Base-by-base conservation (phyloP, 2,113 vertebrate genomes). In the Sebastes schlegelii region DNA sequence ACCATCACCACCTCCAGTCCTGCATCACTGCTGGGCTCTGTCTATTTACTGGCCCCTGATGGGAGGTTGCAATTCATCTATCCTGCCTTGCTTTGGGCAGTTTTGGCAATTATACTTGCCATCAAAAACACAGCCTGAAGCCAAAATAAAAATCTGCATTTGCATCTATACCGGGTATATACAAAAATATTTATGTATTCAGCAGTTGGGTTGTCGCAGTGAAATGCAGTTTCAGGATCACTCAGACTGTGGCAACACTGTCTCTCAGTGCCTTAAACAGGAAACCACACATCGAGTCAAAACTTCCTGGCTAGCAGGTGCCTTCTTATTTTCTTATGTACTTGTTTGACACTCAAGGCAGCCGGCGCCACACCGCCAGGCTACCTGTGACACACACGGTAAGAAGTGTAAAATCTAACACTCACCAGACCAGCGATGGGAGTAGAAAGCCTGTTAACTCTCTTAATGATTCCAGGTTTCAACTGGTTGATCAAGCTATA, bases 341-440 rank as follows among this genome's bases (percentile, higher is more conserved):
- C 14, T 8, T 34, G 34, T 40, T 42, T 42, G 16, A 8, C 6
- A 48, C 11, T 46, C n/a, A 48, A n/a, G 61, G n/a, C 19, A 0
- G 8, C 51, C 1, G 42, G 23, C 8, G 4, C 21, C 8, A 45
- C 10, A 46, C 26, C 51, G 17, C 14, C 5, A 43, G 45, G 42
- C 49, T 11, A 65, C 23, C 12, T 14, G n/a, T 14, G 1, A 76
- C 5, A 71, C 42, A 52, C 8, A 49, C 0, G 1, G 0, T 5
- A 9, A 58, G 2, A 70, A 46, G 6, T 23, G 13, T 46, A 16
- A 76, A 19, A 34, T 42, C 8, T 3, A 21, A 65, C 51, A 87
- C 94, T 98, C 93, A 99, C 98, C 96, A 99, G 95, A 55, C 98
- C 98, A 92, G 98, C 98, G 42, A 99, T 99, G 58, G 98, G 98